Evolutionary conservation across 2,888 invertebrate genomes (phyloP).

Genomic region (Piscicola geometra): DNA sequence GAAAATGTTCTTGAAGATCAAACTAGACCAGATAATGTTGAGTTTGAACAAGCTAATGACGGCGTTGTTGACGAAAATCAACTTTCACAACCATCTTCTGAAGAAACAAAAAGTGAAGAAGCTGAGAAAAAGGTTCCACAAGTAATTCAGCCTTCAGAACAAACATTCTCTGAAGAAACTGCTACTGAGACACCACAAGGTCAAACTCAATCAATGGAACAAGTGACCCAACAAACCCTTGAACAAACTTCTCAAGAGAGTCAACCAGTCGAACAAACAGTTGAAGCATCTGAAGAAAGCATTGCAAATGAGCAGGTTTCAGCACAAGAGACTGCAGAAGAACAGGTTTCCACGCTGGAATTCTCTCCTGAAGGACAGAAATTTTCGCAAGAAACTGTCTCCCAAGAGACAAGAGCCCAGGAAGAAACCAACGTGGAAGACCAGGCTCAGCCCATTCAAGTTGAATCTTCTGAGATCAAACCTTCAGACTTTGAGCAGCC

Average conservation of each 20-base stretch:
- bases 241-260: constrained; percentile 27
- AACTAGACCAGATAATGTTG: neutral
- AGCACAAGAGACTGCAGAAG: neutral
- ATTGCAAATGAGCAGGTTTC: neutral
- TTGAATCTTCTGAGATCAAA: too few species aligned
- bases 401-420: neutral
- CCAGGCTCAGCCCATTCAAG: neutral
- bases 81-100: neutral
- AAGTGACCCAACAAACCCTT: neutral
- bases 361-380: constrained; percentile 5
- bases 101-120: neutral
- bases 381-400: neutral
- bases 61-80: neutral
- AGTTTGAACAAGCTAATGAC: neutral
- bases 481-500: too few species aligned
- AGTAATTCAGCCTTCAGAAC: neutral
- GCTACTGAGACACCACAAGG: neutral
- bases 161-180: too few species aligned
- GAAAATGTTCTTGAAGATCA: constrained; percentile 6
- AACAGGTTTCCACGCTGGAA: neutral
- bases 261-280: constrained; percentile 9
- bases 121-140: neutral
- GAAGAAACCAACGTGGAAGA: constrained; percentile 6
- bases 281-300: neutral
- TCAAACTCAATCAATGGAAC: neutral